These are phyloP conservation scores for Drosophila malerkotliana DNA, from an alignment of 1,140 invertebrate species.

Conservation along the genomic window DNA sequence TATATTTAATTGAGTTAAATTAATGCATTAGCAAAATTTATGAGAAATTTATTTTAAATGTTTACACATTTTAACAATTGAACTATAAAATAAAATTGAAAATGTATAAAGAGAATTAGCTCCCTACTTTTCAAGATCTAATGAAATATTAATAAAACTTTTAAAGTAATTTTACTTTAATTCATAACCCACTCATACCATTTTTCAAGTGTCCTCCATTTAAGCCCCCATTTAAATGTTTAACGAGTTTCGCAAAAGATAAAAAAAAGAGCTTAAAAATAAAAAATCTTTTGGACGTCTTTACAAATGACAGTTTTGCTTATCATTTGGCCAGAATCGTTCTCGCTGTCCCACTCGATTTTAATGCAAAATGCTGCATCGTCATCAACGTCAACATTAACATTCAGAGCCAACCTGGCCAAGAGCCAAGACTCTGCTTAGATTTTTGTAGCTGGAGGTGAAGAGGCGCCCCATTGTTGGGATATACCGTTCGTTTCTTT, in stretches of 20 bases:
- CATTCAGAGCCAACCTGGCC: slow-evolving; percentile 8
- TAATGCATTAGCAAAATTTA: slow-evolving; percentile 1
- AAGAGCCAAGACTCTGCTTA: slow-evolving; percentile 4
- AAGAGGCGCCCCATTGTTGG: slow-evolving; percentile 43
- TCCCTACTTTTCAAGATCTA: too few species aligned
- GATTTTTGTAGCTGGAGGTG: slow-evolving; percentile 15
- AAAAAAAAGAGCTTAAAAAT: slow-evolving; percentile 9
- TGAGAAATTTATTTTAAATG: background rate
- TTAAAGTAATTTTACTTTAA: too few species aligned
- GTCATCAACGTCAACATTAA: slow-evolving; percentile 42
- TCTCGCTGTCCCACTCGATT: slow-evolving; percentile 32
- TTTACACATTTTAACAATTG: background rate
- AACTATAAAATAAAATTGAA: too few species aligned
- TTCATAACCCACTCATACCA: background rate
- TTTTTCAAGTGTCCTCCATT: slow-evolving; percentile 19
- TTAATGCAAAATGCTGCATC: slow-evolving; percentile 49
- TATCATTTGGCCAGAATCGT: slow-evolving; percentile 69
- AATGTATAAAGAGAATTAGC: too few species aligned
- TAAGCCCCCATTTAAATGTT: slow-evolving; percentile 60
- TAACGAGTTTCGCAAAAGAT: slow-evolving; percentile 60
- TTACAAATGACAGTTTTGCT: slow-evolving; percentile 74
- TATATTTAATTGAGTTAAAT: background rate
- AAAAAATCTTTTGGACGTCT: slow-evolving; percentile 33
- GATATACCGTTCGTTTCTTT: slow-evolving; percentile 50
- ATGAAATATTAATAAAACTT: too few species aligned